phyloP scores from a whole-genome alignment of 2,888 invertebrate species.

The Xylota sylvarum region DNA sequence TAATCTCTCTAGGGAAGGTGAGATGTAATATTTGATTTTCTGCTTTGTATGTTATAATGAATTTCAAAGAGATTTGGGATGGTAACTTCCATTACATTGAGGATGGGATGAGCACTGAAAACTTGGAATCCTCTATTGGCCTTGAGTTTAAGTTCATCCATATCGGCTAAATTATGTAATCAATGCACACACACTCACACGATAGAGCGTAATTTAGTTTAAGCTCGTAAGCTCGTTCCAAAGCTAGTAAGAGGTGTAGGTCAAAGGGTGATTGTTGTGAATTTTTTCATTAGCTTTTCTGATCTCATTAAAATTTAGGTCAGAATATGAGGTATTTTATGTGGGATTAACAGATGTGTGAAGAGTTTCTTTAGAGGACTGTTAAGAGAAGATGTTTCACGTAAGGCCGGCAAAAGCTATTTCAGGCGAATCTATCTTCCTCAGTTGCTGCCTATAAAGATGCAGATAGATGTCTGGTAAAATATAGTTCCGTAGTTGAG shows the following conservation, averaged over 20 bases:
- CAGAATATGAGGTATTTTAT: no score
- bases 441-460: no score
- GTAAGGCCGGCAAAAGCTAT: no score
- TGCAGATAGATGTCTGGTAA: no score
- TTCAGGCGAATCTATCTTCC: no score
- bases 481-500: no score
- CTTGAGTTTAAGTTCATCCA: constrained; percentile 3
- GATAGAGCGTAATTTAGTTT: background rate
- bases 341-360: no score
- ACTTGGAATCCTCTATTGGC: constrained; percentile 12
- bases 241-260: background rate
- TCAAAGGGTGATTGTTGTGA: background rate
- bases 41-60: constrained; percentile 33
- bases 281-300: background rate
- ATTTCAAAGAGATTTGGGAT: constrained; percentile 20
- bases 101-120: background rate
- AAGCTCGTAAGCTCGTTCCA: background rate
- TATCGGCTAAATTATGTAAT: constrained; percentile 9
- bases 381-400: no score
- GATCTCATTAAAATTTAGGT: no score
- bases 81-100: background rate
- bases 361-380: no score
- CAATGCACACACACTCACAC: background rate
- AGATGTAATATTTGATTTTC: constrained; percentile 34
- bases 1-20: constrained; percentile 49